Evolutionary conservation across 2,113 vertebrate species (phyloP).

Genomic region (Etia nguti): DNA sequence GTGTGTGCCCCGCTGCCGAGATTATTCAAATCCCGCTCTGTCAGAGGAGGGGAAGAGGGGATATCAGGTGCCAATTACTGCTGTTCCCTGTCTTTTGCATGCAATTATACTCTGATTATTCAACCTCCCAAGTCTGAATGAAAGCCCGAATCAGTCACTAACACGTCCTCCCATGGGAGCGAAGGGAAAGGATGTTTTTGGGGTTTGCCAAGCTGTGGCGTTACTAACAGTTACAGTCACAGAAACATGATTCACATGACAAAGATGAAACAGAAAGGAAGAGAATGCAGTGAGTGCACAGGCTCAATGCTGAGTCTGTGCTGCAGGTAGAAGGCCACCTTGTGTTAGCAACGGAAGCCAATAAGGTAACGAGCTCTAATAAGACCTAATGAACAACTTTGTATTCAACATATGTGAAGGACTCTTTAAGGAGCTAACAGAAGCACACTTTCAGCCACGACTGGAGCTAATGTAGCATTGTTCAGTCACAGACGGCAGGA

Average conservation of each 20-base stretch:
- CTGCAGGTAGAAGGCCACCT: background rate
- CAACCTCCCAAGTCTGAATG: constrained; percentile 31
- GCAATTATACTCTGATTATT: constrained; percentile 48
- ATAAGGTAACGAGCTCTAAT: background rate
- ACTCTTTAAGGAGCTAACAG: background rate
- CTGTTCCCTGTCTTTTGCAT: constrained; percentile 16
- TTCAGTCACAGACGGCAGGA: background rate
- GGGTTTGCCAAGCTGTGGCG: background rate
- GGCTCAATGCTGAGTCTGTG: background rate
- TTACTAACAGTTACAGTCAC: background rate
- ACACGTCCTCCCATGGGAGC: background rate
- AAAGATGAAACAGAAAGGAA: background rate
- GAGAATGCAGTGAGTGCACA: background rate
- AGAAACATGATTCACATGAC: background rate
- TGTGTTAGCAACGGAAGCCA: accelerated
- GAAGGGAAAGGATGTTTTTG: background rate
- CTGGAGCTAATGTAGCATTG: background rate
- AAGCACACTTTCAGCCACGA: background rate
- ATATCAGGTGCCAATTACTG: constrained; percentile 55
- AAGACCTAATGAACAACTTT: background rate
- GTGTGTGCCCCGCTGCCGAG: background rate
- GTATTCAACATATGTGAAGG: background rate
- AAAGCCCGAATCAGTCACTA: constrained; percentile 21
- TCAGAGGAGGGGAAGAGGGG: background rate
- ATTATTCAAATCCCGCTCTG: constrained; percentile 30